phyloP scores from a whole-genome alignment of 2,888 invertebrate species.

The Orthosia incerta region DNA sequence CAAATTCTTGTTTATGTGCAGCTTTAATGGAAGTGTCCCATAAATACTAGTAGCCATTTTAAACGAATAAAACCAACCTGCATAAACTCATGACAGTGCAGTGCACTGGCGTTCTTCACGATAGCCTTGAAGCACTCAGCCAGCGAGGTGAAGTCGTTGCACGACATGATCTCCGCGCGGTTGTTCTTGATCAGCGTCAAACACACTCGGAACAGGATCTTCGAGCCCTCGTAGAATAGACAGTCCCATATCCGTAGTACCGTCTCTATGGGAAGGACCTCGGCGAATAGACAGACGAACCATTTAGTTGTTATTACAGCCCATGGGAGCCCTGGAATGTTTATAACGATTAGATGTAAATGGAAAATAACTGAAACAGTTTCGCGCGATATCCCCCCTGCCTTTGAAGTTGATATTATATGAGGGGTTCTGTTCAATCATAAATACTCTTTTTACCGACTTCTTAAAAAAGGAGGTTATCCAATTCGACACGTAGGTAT shows the following conservation, averaged over 20 bases:
- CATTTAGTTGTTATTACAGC: conserved; percentile 98
- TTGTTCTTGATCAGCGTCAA: conserved; percentile 95
- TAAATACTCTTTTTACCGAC: too few species aligned
- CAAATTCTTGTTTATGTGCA: background rate
- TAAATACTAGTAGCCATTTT: background rate
- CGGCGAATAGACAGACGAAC: conserved; percentile 98
- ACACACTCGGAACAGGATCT: conserved; percentile 97
- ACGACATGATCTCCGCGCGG: conserved; percentile 93
- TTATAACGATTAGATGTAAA: background rate
- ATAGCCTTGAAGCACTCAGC: conserved; percentile 96
- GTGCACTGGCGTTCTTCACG: conserved; percentile 94
- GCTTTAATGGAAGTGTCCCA: background rate
- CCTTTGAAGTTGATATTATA: too few species aligned
- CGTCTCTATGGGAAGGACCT: conserved; percentile 98
- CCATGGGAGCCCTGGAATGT: conserved; percentile 94
- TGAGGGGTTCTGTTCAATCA: too few species aligned
- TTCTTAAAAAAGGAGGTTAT: too few species aligned
- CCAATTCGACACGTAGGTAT: too few species aligned
- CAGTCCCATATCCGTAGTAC: conserved; percentile 99
- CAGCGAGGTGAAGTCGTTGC: conserved; percentile 95
- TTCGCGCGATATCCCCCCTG: too few species aligned
- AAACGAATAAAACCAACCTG: conserved; percentile 89
- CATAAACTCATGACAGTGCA: conserved; percentile 97
- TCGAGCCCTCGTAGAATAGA: conserved; percentile 98
- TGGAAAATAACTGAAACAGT: background rate